Conservation (phyloP, 2,888 invertebrate species). For the Agrypnus murinus region DNA sequence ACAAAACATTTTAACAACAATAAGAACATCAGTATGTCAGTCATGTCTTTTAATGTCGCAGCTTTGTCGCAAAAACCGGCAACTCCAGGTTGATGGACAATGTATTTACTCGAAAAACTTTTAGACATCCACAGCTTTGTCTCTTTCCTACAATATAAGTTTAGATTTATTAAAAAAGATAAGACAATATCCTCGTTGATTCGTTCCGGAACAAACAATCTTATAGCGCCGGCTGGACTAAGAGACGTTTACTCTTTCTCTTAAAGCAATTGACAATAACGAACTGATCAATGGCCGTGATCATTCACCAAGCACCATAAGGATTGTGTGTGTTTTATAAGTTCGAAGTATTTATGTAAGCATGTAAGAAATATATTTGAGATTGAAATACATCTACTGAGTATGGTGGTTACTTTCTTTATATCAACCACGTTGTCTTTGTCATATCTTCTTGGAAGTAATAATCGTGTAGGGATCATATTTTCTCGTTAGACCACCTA, state of each 20-base stretch:
- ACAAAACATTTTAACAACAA: conserved; percentile 45
- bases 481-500: conserved; percentile 55
- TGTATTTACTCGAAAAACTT: conserved; percentile 40
- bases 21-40: conserved; percentile 53
- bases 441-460: conserved; percentile 50
- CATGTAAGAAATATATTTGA: conserved; percentile 43
- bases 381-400: conserved; percentile 53
- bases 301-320: conserved; percentile 46
- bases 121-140: conserved; percentile 35
- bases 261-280: conserved; percentile 51
- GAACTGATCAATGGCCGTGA: conserved; percentile 54
- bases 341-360: conserved; percentile 40
- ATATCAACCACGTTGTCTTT: conserved; percentile 6
- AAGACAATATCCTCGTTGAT: conserved; percentile 28
- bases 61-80: conserved; percentile 54
- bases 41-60: conserved; percentile 54
- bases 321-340: conserved; percentile 37
- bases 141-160: conserved; percentile 34
- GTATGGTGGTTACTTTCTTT: conserved; percentile 47
- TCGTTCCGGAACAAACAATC: conserved; percentile 29
- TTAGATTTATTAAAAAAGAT: conserved; percentile 18
- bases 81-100: conserved; percentile 53
- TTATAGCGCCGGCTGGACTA: conserved; percentile 53
- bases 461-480: conserved; percentile 50
- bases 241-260: conserved; percentile 43